Base-by-base conservation (phyloP, 2,888 invertebrate species). In the Diabrotica balteata region DNA sequence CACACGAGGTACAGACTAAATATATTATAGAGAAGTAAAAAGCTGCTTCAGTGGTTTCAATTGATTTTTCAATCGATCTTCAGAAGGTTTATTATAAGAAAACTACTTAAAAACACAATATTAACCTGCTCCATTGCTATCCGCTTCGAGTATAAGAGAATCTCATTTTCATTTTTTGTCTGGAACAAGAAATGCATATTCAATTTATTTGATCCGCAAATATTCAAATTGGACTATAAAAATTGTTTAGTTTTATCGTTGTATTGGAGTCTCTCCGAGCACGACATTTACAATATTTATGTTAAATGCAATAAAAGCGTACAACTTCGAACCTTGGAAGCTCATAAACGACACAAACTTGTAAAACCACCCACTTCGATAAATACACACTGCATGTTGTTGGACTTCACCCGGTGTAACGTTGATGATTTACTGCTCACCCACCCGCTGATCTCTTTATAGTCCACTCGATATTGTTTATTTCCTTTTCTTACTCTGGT, bases 401-500 rank as follows among this genome's bases (percentile, higher is more conserved):
- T 71, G 70, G 66, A 72, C 73, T 72, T 76, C 73, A 72, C 75
- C 74, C 78, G 79, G 78, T 80, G 80, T 78, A 78, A 77, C 78
- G 76, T 68, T 46, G 46, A 69, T 78, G 80, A 82, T 82, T 82
- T 82, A 82, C 80, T 70, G 69, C 73, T 62, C 75, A 76, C 78
- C 82, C 81, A 79, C 82, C 80, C 76, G 80, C 79, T 77, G 81
- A 74, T 77, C 70, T 72, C 73, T 76, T 78, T 75, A 79, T 80
- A 78, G 76, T 78, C 77, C 73, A 74, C 67, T 74, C 72, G 73
- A 63, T 75, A 76, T 78, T 78, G 78, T 80, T 79, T 80, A 76
- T 79, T 80, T 80, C 78, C 74, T 74, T 75, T 78, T 77, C 75
- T 72, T 65, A 52, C 52, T 70, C 63, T 67, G 63, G 68, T 72